Evolutionary conservation across 2,113 vertebrate species (phyloP), one percentile per base, ranked within the genome.

Genomic region (Grammatotria lemairii): DNA sequence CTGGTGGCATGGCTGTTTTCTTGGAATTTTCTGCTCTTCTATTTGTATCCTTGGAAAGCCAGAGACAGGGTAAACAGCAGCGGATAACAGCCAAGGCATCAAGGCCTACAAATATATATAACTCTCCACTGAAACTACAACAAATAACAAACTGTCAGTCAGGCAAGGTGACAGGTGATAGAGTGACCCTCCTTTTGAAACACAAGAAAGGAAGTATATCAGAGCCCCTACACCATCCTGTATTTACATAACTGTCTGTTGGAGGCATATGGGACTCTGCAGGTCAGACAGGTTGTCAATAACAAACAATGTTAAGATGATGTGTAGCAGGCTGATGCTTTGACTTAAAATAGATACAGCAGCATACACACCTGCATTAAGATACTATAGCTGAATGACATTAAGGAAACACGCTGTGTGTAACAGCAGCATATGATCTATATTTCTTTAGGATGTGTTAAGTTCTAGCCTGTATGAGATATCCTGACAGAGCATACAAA

Each of bases 261-360:
- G 16, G 33, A 68, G 73, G 57, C 81, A 79, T 49, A 53, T 26
- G 51, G 70, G 70, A 78, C 38, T 5, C 81, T 42, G 13, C 53
- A 38, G 88, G 87, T 85, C 84, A 85, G 86, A 91, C 89, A 87
- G 82, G 28, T 85, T 68, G 92, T 90, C 90, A 85, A 91, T 91
- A 88, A 63, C 73, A 31, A 87, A 88, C 82, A 31, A 75, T 81
- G 86, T 85, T 91, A 70, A 51, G 70, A 89, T 91, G 84, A 87
- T 86, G 75, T 87, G 54, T 45, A 58, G 57, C 55, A 73, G 60
- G 60, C 23, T 54, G 73, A 87, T 68, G 51, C n/a, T 55, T 42
- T 17, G 70, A 47, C 70, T 83, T 75, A 42, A 79, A 87, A 58
- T 70, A 84, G 12, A 85, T 86, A 82, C 21, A 51, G 55, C 7